These are phyloP conservation scores for Chrysolina americana DNA, from an alignment of 2,888 invertebrate genomes.

Conservation along the genomic window DNA sequence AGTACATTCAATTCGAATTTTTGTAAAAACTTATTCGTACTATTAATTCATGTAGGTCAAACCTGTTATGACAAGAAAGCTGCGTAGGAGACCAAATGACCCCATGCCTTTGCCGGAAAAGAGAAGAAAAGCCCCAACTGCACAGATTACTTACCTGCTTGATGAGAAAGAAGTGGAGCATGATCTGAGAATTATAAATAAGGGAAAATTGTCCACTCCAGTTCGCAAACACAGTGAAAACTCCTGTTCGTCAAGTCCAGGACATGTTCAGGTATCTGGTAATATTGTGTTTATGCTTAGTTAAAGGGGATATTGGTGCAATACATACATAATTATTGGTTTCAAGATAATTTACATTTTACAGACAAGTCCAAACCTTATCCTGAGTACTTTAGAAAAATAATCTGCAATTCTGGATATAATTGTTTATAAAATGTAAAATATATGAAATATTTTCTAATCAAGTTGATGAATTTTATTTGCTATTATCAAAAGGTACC, in stretches of 20 bases:
- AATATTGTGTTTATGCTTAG: slow-evolving; percentile 5
- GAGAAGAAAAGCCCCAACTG: slow-evolving; percentile 86
- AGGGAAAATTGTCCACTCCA: slow-evolving; percentile 71
- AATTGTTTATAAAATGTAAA: too few relatives aligned
- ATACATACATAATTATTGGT: too few relatives aligned
- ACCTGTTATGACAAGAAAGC: slow-evolving; percentile 94
- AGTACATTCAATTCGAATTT: too few relatives aligned
- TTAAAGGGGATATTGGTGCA: background rate
- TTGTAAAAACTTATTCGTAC: too few relatives aligned
- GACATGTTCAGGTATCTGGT: slow-evolving; percentile 57
- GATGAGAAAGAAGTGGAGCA: slow-evolving; percentile 92
- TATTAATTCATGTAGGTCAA: slow-evolving; percentile 74
- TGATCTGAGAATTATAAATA: slow-evolving; percentile 81
- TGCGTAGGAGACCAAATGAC: slow-evolving; percentile 93
- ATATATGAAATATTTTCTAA: too few relatives aligned
- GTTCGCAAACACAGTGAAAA: slow-evolving; percentile 72
- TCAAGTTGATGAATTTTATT: too few relatives aligned
- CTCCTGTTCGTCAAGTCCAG: slow-evolving; percentile 67
- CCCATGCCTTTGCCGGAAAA: slow-evolving; percentile 92
- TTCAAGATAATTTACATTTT: too few relatives aligned
- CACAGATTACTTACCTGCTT: slow-evolving; percentile 87
- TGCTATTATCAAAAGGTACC: too few relatives aligned
- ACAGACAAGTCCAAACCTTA: too few relatives aligned
- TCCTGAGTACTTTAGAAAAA: too few relatives aligned
- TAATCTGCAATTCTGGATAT: too few relatives aligned